Evolutionary conservation across 2,113 vertebrate species (phyloP), one percentile per base, ranked within the genome.

Genomic region (Ameiurus melas): DNA sequence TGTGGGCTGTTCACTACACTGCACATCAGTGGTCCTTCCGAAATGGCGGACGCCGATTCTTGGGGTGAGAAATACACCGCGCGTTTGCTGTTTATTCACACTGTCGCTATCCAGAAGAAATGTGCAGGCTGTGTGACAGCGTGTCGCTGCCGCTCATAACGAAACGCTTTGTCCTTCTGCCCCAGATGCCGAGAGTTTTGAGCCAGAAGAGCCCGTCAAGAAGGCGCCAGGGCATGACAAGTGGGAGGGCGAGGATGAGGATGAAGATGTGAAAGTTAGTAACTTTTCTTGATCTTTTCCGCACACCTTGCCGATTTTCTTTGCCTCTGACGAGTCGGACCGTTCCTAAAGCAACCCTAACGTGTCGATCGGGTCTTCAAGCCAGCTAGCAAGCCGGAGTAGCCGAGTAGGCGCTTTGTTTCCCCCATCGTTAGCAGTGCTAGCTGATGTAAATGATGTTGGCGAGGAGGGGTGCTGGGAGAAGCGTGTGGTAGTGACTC

Each of bases 191-290:
- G 96, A 96, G 55, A 92, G 92, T 82, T 96, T 96, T 94, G 93
- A 95, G 88, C 92, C 88, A 75, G 94, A 95, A 68, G 95, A 94
- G 84, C 92, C 93, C 30, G 33, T 85, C n/a, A 87, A 89, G 70
- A 92, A 91, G 80, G 79, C 91, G 87, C 87, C 89, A 80, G 92
- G 30, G 51, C 91, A 89, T 25, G 96, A 97, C 91, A 95, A 94
- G 88, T 97, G 96, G 96, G 96, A 96, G 91, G 96, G 96, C 90
- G 96, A 97, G 89, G 96, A 97, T 91, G 96, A 96, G 85, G 96
- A 97, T 47, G 96, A 97, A 80, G 96, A 96, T 81, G 96, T 96
- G 83, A 97, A 97, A 96, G 96, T 97, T 93, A 91, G 86, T 87
- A 81, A 22, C 36, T 77, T 1, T n/a, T 17, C 14, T 17, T 68